These are phyloP conservation scores for Penaeus chinensis DNA, from an alignment of 1,140 invertebrate species.

Conservation along the genomic window DNA sequence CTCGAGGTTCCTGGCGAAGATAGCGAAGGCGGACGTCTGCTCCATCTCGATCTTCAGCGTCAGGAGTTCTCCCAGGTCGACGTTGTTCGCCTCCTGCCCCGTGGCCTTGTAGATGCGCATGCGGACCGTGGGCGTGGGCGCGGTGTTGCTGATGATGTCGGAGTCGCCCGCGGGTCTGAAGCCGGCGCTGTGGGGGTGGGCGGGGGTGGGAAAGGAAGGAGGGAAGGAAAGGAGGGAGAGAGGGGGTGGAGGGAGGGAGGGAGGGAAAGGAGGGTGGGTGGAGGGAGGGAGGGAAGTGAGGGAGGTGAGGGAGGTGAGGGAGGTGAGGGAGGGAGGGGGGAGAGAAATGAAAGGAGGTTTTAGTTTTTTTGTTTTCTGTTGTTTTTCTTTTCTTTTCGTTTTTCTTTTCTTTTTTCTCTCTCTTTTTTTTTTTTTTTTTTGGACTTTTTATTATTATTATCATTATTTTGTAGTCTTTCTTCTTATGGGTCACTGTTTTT, in stretches of 20 bases:
- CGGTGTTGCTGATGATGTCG: constrained; percentile 71
- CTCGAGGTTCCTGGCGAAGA: constrained; percentile 72
- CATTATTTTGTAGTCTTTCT: no score
- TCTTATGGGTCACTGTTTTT: no score
- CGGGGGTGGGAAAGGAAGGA: background rate
- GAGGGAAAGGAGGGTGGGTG: background rate
- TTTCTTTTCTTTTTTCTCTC: no score
- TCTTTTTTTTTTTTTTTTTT: no score
- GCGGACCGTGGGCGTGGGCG: constrained; percentile 71
- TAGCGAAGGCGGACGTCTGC: constrained; percentile 69
- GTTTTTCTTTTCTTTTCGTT: no score
- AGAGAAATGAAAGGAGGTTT: background rate
- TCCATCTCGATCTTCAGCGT: constrained; percentile 71
- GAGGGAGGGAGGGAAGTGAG: background rate
- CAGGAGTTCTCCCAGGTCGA: constrained; percentile 71
- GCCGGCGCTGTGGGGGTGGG: constrained; percentile 12
- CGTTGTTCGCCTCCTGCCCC: constrained; percentile 70
- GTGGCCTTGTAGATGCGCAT: constrained; percentile 70
- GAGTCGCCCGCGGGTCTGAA: constrained; percentile 65
- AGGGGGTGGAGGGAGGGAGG: background rate
- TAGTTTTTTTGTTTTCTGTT: no score
- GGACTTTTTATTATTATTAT: no score
- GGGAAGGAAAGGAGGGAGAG: background rate
- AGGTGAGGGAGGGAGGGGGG: background rate
- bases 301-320: background rate